Evolutionary conservation across 2,113 vertebrate species (phyloP), one percentile per base, ranked within the genome.

Genomic region (Vireo altiloquus): DNA sequence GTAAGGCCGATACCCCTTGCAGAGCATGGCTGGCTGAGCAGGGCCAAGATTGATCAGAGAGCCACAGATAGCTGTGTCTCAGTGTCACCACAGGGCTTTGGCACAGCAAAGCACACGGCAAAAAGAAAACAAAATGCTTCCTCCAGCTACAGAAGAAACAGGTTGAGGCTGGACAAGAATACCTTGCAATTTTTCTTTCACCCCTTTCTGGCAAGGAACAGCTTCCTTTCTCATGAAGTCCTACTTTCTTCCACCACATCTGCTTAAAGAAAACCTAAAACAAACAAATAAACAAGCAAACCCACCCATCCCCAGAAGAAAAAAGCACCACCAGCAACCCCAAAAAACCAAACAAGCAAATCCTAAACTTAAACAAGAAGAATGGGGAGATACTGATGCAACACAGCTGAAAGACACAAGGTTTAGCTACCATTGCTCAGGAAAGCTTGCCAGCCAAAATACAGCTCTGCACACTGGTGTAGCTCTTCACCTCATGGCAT

Each of bases 391-490:
- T 28, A 53, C 15, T 37, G 66, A 30, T 40, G 28, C 25, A 60
- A 75, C 21, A 33, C 21, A 64, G 8, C 9, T 39, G 65, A 64
- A 63, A 42, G 60, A 27, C 30, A 37, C 14, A 0, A 0, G 0
- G 13, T 46, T 79, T 74, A 57, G 16, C 24, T 1, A 0, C 25
- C 2, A 1, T 23, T 69, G 68, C 54, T 83, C 28, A 44, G 40
- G 27, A 88, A 66, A 66, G 7, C 22, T 47, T 39, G 22, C 23
- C 1, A 1, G 25, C 18, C 6, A 7, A 72, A 61, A 56, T 9
- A 24, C 28, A 66, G 33, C 31, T 47, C 46, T 24, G 33, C 11
- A 21, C 40, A 42, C 71, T 46, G 18, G 7, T 46, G 33, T 13
- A 81, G 61, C 24, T 37, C 37, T 68, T 71, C 0, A 0, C 35